Conservation (phyloP, 2,888 invertebrate species). For the Conus canariensis region DNA sequence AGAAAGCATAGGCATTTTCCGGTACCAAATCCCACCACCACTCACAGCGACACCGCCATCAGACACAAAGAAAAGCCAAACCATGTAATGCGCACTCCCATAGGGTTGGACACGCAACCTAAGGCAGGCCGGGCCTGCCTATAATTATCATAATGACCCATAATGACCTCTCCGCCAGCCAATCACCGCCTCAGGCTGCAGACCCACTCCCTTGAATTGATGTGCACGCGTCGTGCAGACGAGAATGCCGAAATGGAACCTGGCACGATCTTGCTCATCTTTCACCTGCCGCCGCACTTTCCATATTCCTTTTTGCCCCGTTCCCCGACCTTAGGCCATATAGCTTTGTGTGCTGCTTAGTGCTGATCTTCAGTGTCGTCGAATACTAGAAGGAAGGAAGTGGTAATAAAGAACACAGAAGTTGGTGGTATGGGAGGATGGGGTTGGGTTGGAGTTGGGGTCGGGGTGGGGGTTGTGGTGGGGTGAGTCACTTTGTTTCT, state of each 20-base stretch:
- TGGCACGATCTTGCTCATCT: background rate
- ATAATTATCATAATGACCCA: background rate
- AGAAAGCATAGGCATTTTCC: no score
- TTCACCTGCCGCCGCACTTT: background rate
- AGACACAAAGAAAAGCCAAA: background rate
- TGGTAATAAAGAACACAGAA: no score
- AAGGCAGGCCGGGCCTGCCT: background rate
- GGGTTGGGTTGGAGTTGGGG: no score
- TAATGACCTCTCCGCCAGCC: background rate
- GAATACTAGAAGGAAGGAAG: no score
- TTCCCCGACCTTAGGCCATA: background rate
- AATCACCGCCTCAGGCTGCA: background rate
- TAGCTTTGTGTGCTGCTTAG: no score
- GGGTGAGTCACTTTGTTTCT: no score
- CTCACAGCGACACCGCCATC: background rate
- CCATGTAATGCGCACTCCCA: background rate
- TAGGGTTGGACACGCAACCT: background rate
- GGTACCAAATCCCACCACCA: background rate
- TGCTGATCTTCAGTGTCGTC: no score
- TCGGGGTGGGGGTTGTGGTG: no score
- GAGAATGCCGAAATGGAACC: background rate
- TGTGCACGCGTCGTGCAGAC: background rate
- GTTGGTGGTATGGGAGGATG: no score
- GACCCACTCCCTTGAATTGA: background rate
- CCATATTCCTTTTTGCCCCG: background rate